phyloP scores from a whole-genome alignment of 1,140 invertebrate genomes.

The Leptoteleia sp. region DNA sequence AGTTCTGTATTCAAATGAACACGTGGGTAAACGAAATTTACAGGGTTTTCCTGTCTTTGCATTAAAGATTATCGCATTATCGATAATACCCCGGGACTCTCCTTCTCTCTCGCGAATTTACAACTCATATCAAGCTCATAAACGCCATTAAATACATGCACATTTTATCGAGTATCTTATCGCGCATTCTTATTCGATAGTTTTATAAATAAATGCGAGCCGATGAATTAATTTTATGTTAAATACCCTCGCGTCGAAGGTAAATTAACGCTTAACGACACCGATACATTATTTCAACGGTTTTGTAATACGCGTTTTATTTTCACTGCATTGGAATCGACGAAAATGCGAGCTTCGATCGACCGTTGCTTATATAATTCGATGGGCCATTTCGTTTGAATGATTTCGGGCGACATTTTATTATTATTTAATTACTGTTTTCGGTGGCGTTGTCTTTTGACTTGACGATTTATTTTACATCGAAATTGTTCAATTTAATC shows the following conservation, averaged over 20 bases:
- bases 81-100: constrained; percentile 37
- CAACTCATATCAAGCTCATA: constrained; percentile 70
- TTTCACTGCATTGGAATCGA: constrained; percentile 19
- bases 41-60: constrained; percentile 33
- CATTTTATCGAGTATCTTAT: constrained; percentile 51
- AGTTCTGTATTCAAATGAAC: constrained; percentile 51
- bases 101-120: constrained; percentile 63
- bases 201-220: constrained; percentile 28
- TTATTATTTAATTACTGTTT: background rate
- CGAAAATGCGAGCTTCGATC: constrained; percentile 4
- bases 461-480: no score
- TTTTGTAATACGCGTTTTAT: constrained; percentile 20
- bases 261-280: constrained; percentile 35
- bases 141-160: constrained; percentile 49
- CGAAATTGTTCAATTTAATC: no score
- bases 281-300: constrained; percentile 13
- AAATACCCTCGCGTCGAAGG: constrained; percentile 22
- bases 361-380: background rate
- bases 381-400: background rate
- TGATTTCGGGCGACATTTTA: background rate
- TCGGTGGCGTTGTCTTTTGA: no score
- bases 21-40: constrained; percentile 64
- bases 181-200: constrained; percentile 28
- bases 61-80: constrained; percentile 5
- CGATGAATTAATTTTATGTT: constrained; percentile 42